These are phyloP conservation scores for Gallinago paraguaiae DNA, from an alignment of 2,113 vertebrate genomes.

Conservation along the genomic window DNA sequence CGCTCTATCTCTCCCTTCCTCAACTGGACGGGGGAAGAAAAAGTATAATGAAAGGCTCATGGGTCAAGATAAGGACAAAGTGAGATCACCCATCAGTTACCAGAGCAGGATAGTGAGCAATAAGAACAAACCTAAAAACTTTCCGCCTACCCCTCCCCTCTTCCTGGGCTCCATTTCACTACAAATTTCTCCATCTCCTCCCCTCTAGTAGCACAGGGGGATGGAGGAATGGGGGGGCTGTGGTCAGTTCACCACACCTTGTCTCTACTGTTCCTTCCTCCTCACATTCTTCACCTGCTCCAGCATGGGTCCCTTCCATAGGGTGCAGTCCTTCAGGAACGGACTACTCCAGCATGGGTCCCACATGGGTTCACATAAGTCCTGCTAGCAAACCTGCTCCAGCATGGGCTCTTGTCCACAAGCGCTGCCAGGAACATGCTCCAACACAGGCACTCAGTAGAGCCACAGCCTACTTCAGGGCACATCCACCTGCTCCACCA, in stretches of 20 bases:
- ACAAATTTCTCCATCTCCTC: neutral
- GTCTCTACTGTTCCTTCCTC: neutral
- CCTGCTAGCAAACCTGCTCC: neutral
- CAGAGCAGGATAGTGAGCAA: neutral
- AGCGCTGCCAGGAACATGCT: neutral
- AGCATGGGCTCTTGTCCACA: neutral
- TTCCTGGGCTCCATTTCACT: neutral
- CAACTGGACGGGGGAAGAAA: neutral
- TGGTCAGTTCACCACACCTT: fast-evolving
- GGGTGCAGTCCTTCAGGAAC: neutral
- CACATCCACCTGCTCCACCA: neutral
- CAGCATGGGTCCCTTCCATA: neutral
- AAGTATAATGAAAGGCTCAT: fast-evolving
- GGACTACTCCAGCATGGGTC: neutral
- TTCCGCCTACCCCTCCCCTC: too few relatives aligned
- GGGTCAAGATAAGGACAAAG: neutral
- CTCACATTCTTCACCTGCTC: neutral
- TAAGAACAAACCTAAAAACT: neutral
- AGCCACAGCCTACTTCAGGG: neutral
- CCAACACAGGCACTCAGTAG: neutral
- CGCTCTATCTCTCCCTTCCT: neutral
- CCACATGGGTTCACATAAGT: neutral
- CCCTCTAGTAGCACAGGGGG: fast-evolving
- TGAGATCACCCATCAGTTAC: neutral
- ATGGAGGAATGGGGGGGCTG: fast-evolving